Evolutionary conservation across 2,888 invertebrate genomes (phyloP).

Genomic region (Mystacides longicornis): DNA sequence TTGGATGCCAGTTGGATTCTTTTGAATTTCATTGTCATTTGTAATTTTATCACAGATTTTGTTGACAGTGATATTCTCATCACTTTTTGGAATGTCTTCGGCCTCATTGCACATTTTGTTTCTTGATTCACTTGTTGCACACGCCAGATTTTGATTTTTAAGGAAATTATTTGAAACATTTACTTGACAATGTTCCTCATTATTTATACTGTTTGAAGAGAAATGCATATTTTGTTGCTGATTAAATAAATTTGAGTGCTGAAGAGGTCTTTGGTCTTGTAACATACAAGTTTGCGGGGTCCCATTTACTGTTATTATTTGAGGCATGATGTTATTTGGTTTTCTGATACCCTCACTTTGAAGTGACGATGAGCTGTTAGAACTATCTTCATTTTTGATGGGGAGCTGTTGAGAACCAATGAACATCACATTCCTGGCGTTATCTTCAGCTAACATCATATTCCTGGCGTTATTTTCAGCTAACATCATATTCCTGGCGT

Average conservation of each 20-base stretch:
- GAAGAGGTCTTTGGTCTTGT: slow-evolving; percentile 25
- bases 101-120: slow-evolving; percentile 5
- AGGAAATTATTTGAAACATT: slow-evolving; percentile 39
- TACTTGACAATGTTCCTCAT: slow-evolving; percentile 53
- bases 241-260: slow-evolving; percentile 26
- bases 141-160: slow-evolving; percentile 22
- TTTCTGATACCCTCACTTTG: slow-evolving; percentile 14
- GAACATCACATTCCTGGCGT: slow-evolving; percentile 9
- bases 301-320: slow-evolving; percentile 22
- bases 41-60: slow-evolving; percentile 9
- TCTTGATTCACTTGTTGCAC: slow-evolving; percentile 17
- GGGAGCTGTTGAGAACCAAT: slow-evolving; percentile 7
- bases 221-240: slow-evolving; percentile 22
- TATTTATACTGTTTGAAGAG: slow-evolving; percentile 36
- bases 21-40: slow-evolving; percentile 9
- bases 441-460: slow-evolving; percentile 12
- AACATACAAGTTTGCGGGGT: slow-evolving; percentile 10
- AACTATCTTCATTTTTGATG: slow-evolving; percentile 24
- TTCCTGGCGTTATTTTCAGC: slow-evolving; percentile 4
- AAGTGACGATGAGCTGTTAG: slow-evolving; percentile 27
- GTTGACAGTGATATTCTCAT: not conserved
- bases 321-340: slow-evolving; percentile 16
- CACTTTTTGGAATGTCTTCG: slow-evolving; percentile 8
- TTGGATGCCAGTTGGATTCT: slow-evolving; percentile 18
- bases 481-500: slow-evolving; percentile 8